Evolutionary conservation across 2,797 vertebrate species (phyloP).

Genomic region (Microcaecilia unicolor): DNA sequence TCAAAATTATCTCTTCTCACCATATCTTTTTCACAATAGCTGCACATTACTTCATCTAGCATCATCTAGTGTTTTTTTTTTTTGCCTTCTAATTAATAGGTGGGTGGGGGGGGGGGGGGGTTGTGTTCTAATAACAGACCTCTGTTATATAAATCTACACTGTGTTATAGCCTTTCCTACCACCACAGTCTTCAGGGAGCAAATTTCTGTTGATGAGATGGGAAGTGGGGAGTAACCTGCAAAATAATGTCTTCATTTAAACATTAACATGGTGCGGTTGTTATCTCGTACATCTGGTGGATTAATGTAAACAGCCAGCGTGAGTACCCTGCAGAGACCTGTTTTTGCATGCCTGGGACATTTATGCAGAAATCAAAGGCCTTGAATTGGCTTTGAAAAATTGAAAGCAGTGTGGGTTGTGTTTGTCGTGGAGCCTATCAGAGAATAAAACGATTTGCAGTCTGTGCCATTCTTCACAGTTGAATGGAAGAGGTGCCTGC

Average conservation of each 20-base stretch:
- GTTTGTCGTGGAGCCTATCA: slow-evolving; percentile 56
- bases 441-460: slow-evolving; percentile 59
- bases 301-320: slow-evolving; percentile 33
- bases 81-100: too few relatives aligned
- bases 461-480: slow-evolving; percentile 52
- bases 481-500: slow-evolving; percentile 49
- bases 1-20: too few relatives aligned
- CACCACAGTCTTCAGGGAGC: too few relatives aligned
- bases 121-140: too few relatives aligned
- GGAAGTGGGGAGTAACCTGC: slow-evolving; percentile 18
- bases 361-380: slow-evolving; percentile 49
- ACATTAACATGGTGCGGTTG: slow-evolving; percentile 28
- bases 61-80: too few relatives aligned
- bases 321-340: slow-evolving; percentile 37
- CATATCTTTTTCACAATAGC: too few relatives aligned
- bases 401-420: slow-evolving; percentile 52
- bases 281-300: slow-evolving; percentile 33
- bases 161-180: too few relatives aligned
- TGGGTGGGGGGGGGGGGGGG: too few relatives aligned
- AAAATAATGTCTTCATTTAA: slow-evolving; percentile 27
- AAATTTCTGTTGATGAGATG: too few relatives aligned
- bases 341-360: slow-evolving; percentile 41
- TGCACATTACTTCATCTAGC: too few relatives aligned
- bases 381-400: slow-evolving; percentile 50
- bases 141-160: too few relatives aligned